Percentiles rank a stretch among this genome's conserved stretches.
These are phyloP conservation scores for Ciconia nigra DNA, from an alignment of 2,797 vertebrate species.

Conservation along the genomic window DNA sequence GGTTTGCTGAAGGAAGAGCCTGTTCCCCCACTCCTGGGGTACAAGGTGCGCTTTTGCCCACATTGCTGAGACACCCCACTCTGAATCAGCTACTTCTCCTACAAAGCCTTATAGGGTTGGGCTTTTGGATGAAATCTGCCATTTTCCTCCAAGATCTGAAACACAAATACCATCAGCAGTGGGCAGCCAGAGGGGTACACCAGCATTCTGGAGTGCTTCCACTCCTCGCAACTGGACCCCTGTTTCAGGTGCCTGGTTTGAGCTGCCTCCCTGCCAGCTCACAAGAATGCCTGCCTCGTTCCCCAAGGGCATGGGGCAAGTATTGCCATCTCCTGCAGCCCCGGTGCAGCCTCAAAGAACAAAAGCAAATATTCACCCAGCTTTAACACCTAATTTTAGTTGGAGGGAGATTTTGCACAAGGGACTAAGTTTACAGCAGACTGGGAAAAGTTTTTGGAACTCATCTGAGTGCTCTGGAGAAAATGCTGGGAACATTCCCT, in stretches of 20 bases:
- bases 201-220: fast-evolving
- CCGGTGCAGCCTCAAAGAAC: background rate
- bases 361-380: background rate
- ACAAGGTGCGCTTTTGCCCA: fast-evolving
- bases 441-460: background rate
- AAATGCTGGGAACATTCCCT: background rate
- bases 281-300: background rate
- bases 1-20: background rate
- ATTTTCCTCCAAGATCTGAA: background rate
- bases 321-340: background rate
- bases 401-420: background rate
- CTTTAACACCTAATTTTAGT: background rate
- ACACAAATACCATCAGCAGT: background rate
- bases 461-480: fast-evolving
- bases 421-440: background rate
- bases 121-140: background rate
- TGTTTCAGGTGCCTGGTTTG: background rate
- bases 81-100: background rate
- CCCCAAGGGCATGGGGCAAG: too few species aligned
- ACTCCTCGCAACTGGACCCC: fast-evolving
- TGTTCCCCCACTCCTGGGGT: fast-evolving
- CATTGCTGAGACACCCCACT: background rate
- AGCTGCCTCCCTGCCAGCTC: background rate
- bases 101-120: background rate
- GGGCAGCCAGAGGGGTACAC: background rate